Base-by-base conservation (phyloP, 1,140 invertebrate genomes). In the Papilio polyxenes region DNA sequence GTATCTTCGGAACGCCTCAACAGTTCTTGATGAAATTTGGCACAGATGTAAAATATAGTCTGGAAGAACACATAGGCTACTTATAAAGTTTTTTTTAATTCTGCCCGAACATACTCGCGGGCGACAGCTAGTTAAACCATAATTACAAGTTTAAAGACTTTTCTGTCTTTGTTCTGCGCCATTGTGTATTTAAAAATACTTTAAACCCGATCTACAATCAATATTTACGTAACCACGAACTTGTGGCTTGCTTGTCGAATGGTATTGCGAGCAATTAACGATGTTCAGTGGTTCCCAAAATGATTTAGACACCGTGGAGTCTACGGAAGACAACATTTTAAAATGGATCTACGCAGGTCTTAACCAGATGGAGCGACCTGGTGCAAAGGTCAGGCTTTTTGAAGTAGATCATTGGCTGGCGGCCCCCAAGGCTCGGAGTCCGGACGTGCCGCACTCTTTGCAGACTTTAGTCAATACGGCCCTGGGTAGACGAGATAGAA, bases 161-260 rank as follows among this genome's bases (percentile, higher is more conserved):
- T 20, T 23, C 20, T 23, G 9, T 31, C 10, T 23, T 31, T 13
- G 65, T 69, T 6, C 65, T 13, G 13, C 15, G 11, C 65, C 31
- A 72, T 72, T 72, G 65, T 72, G 65, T 7, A n/a, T 62, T 62
- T 40, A 72, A 72, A 72, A 72, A 72, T 72, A 72, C 65, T 15
- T 72, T 72, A 37, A 72, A 72, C 65, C 65, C 2, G 23, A 72
- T 72, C 31, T 15, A 72, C 13, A 37, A 40, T 37, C 65, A 72
- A 72, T 72, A 72, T 72, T 72, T 72, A 72, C 31, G 23, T 72
- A 72, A 40, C 11, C 65, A 40, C 23, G 13, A 40, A 72, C 65
- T 72, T 72, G 62, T 31, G 62, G 20, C 62, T 2, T 6, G 51
- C 10, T 65, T 31, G 62, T 65, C 23, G 62, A 31, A 23, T 65